Evolutionary conservation across 2,113 vertebrate species (phyloP).

Genomic region (Triplophysa rosa): DNA sequence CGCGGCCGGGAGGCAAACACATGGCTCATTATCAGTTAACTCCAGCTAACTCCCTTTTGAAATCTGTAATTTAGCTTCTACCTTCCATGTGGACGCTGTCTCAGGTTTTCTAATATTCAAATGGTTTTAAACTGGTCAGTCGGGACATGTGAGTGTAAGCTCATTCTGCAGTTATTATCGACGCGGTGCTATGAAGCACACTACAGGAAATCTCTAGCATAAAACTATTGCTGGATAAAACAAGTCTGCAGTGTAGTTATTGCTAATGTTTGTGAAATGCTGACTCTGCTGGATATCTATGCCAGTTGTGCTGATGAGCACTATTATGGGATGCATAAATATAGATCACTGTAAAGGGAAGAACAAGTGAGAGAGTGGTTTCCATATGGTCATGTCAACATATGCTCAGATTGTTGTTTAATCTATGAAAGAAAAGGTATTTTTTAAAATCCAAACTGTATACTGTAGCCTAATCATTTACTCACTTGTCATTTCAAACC

Average conservation of each 20-base stretch:
- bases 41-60: conserved; percentile 47
- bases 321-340: conserved; percentile 40
- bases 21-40: conserved; percentile 71
- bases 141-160: conserved; percentile 10
- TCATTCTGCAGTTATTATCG: neutral
- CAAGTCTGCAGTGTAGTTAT: conserved; percentile 11
- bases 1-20: conserved; percentile 68
- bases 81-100: conserved; percentile 16
- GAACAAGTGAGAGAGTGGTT: conserved; percentile 20
- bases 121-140: neutral
- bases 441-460: no score
- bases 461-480: no score
- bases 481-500: no score
- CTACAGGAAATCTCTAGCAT: neutral
- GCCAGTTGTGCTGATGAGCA: conserved; percentile 25
- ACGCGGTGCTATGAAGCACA: conserved; percentile 10
- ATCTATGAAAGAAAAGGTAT: neutral
- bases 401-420: conserved; percentile 1
- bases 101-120: conserved; percentile 6
- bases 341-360: conserved; percentile 31
- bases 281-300: conserved; percentile 28
- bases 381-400: neutral
- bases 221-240: conserved; percentile 48
- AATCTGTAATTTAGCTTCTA: conserved; percentile 32
- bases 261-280: conserved; percentile 25